Percentiles rank a stretch among this genome's conserved stretches.
These are phyloP conservation scores for Diadumene lineata DNA, from an alignment of 92 coral and sea anemone species.

Conservation along the genomic window DNA sequence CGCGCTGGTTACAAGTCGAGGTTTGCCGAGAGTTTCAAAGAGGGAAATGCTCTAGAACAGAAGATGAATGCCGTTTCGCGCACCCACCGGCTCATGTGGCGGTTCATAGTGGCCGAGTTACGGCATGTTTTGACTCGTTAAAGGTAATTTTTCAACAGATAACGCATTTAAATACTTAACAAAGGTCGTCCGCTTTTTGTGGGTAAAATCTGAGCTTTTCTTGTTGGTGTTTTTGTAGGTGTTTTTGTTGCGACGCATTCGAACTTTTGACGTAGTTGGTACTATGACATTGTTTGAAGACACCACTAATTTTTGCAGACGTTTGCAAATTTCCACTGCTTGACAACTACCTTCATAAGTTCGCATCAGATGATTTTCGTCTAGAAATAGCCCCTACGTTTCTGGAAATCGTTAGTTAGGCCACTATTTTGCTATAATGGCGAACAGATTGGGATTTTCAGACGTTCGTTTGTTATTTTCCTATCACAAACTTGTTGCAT, in stretches of 20 bases:
- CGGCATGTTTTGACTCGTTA: constrained; percentile 99
- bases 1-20: constrained; percentile 98
- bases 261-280: constrained; percentile 52
- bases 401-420: background rate
- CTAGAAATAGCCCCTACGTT: background rate
- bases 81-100: constrained; percentile 98
- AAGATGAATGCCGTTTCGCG: constrained; percentile 98
- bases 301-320: constrained; percentile 43
- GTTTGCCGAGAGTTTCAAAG: constrained; percentile 99
- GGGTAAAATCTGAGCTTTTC: constrained; percentile 4
- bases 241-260: constrained; percentile 19
- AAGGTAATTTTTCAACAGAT: constrained; percentile 64
- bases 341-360: constrained; percentile 24
- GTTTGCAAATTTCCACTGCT: constrained; percentile 34
- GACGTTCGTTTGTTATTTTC: constrained; percentile 6
- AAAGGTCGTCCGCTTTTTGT: background rate
- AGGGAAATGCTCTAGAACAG: constrained; percentile 95
- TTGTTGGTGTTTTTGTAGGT: constrained; percentile 6
- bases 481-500: constrained; percentile 66
- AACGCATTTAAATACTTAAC: background rate
- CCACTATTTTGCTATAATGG: constrained; percentile 1
- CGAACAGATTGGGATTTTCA: background rate
- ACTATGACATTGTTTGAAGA: constrained; percentile 41
- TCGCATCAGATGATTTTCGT: constrained; percentile 18
- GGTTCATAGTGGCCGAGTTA: constrained; percentile 95